Evolutionary conservation across 2,888 invertebrate species (phyloP), one percentile per base, ranked within the genome.

Genomic region (Hypomecis atomaria): DNA sequence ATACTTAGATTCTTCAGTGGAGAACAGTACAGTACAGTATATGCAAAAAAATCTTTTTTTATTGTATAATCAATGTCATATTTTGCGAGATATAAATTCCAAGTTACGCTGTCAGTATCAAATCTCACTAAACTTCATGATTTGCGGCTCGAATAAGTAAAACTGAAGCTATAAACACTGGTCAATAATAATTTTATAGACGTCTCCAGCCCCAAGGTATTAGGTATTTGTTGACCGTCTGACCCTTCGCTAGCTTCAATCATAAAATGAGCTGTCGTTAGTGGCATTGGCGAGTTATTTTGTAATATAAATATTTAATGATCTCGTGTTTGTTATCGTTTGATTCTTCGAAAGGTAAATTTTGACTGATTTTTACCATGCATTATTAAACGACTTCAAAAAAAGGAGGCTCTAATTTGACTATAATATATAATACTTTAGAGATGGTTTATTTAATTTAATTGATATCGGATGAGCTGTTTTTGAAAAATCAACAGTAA

Each of bases 171-270:
- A 23, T 59, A 43, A 59, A 36, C 49, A 58, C 38, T 53, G 6
- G 47, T 48, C 52, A 54, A 59, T 60, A 53, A 57, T 48, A 47
- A 38, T 53, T 60, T 65, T 65, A 65, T 60, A 38, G 52, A 48
- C 57, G n/a, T 52, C 43, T 44, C 44, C 50, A 58, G 36, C 42
- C 13, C 48, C 23, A 8, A 40, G 50, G 38, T 57, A 11, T 11
- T 37, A 6, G 34, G 9, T 58, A 23, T 40, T 57, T 60, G 53
- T 38, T 60, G 52, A 60, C 56, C 58, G 61, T 58, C 54, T 60
- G 65, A 60, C 60, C 55, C 55, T 59, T 9, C 9, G 38, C 53
- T 59, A 59, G 50, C 53, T 43, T 34, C 13, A 50, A 13, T 34
- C 45, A 56, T 50, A 37, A 64, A 45, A 45, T 45, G 6, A 59